These are phyloP conservation scores for Mesembrinibis cayennensis DNA, from an alignment of 2,113 vertebrate species.

Conservation along the genomic window DNA sequence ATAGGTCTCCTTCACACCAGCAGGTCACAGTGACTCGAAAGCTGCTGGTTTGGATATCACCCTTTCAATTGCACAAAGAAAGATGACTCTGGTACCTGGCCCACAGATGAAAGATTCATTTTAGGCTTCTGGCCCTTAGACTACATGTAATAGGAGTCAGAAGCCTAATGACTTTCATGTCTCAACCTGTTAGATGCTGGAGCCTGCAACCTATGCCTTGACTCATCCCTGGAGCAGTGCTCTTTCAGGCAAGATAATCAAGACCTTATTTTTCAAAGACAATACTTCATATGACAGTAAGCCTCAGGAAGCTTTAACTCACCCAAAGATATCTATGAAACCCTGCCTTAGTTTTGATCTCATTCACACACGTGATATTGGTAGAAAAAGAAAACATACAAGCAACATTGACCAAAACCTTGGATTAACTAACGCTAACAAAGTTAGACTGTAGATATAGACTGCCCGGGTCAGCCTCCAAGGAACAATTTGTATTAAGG, in stretches of 20 bases:
- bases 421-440: neutral
- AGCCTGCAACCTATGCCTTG: conserved; percentile 55
- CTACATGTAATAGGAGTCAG: conserved; percentile 53
- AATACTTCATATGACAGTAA: neutral
- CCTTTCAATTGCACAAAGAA: conserved; percentile 47
- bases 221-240: conserved; percentile 54
- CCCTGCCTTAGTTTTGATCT: neutral
- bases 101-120: conserved; percentile 65
- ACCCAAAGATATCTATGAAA: neutral
- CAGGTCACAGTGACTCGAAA: conserved; percentile 6
- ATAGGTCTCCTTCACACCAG: neutral
- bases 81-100: conserved; percentile 65
- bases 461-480: neutral
- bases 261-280: conserved; percentile 37
- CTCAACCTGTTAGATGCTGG: conserved; percentile 49
- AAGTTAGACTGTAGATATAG: neutral
- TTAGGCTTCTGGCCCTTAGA: conserved; percentile 63
- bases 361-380: neutral
- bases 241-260: conserved; percentile 59
- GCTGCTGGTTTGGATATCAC: conserved; percentile 42
- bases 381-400: neutral
- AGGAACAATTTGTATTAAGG: neutral
- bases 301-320: neutral
- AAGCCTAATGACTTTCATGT: conserved; percentile 59
- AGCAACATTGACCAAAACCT: neutral